Evolutionary conservation across 2,113 vertebrate genomes (phyloP), one percentile per base, ranked within the genome.

Genomic region (Antechinus stuartii): DNA sequence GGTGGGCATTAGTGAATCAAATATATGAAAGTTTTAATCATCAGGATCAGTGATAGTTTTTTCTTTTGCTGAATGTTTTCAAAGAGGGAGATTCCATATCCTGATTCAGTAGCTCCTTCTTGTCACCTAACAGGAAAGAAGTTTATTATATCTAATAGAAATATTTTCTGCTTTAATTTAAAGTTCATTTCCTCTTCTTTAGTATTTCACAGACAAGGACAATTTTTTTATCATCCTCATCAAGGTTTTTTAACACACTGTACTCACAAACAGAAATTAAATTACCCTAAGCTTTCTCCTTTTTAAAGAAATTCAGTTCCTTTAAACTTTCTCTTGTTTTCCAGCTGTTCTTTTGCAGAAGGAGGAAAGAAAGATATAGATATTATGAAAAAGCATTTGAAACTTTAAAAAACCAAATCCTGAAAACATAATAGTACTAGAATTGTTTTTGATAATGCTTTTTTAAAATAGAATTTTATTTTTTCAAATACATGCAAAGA

Each of bases 361-460:
- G 24, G 16, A 84, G 30, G 35, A 84, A 84, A 42, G 35, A 84
- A 42, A n/a, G 16, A n/a, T 42, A 84, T 42, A 16, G 14, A 16
- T 26, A 95, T 54, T 90, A 35, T 89, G 92, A 57, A 90, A 84
- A 84, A 93, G 91, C 46, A 92, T 0, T 76, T 11, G 42, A 94
- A 84, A 61, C 46, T 93, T 94, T 30, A 53, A 93, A 91, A n/a
- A 84, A 54, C 93, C 14, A 47, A 16, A 90, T 56, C 92, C 55
- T 46, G 23, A 91, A 94, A 61, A 53, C n/a, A 22, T 42, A 76
- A 50, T 12, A 52, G 24, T n/a, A 26, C 2, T 12, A 26, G 49
- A 46, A 50, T 35, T 90, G 5, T 57, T 94, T 55, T 54, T 94
- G 26, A 10, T 52, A 54, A 54, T 22, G 89, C 50, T 12, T 56